These are phyloP conservation scores for Naja naja DNA, from an alignment of 2,113 vertebrate species.

Conservation along the genomic window DNA sequence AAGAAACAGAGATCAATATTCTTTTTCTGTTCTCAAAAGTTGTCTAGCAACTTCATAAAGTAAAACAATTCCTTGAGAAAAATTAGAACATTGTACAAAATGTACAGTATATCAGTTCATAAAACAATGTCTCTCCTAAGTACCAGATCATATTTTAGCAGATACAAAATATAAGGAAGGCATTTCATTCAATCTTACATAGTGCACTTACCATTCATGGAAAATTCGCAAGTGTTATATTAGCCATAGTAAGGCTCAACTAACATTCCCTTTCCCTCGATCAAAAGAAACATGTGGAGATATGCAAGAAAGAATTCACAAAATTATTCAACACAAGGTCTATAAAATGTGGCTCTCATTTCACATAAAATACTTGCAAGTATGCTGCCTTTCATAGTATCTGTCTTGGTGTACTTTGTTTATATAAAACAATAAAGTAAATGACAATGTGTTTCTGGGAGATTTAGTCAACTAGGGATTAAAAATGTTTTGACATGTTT, in stretches of 20 bases:
- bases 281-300: constrained; percentile 28
- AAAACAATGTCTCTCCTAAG: not conserved
- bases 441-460: not conserved
- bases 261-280: not conserved
- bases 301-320: not conserved
- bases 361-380: constrained; percentile 7
- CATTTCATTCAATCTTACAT: not conserved
- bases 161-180: constrained; percentile 1
- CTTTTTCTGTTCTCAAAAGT: not conserved
- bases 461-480: not conserved
- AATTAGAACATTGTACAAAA: not conserved
- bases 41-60: not conserved
- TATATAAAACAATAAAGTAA: not conserved
- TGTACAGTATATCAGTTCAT: not conserved
- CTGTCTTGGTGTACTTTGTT: not conserved
- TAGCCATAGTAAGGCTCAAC: constrained; percentile 31
- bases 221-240: constrained; percentile 26
- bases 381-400: not conserved
- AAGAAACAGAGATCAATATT: not conserved
- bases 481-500: constrained; percentile 16
- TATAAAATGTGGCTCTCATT: not conserved
- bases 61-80: not conserved
- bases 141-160: constrained; percentile 4
- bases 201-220: constrained; percentile 1
- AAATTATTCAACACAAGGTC: constrained; percentile 8